phyloP scores from a whole-genome alignment of 2,888 invertebrate genomes.

The Lymantria monacha region DNA sequence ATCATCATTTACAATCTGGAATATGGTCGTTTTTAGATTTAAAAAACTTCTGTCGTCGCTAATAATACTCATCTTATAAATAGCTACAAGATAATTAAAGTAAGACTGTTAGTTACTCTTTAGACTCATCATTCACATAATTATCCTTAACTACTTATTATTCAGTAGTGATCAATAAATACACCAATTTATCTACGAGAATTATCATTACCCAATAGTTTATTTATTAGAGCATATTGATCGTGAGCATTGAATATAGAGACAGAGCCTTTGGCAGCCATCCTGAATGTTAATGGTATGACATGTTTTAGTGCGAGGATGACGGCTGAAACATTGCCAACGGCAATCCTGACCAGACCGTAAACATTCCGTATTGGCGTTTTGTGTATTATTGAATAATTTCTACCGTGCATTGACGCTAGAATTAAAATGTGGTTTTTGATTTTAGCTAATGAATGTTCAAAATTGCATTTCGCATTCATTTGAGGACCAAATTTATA shows the following conservation, averaged over 20 bases:
- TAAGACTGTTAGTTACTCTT: too few relatives aligned
- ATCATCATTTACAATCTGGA: too few relatives aligned
- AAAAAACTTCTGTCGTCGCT: too few relatives aligned
- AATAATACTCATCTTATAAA: too few relatives aligned
- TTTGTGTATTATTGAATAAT: constrained; percentile 28
- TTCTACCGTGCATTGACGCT: constrained; percentile 9
- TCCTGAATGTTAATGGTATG: constrained; percentile 64
- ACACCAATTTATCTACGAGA: constrained; percentile 12
- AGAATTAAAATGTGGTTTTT: too few relatives aligned
- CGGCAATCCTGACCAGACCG: constrained; percentile 34
- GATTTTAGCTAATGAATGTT: too few relatives aligned
- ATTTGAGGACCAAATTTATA: too few relatives aligned
- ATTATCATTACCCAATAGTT: constrained; percentile 20
- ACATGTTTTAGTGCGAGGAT: constrained; percentile 54
- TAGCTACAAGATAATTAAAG: too few relatives aligned
- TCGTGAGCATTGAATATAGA: constrained; percentile 36
- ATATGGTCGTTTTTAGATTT: too few relatives aligned
- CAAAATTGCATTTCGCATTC: too few relatives aligned
- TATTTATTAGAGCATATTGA: constrained; percentile 25
- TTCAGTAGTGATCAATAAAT: constrained; percentile 4
- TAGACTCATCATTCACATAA: too few relatives aligned
- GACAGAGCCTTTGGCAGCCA: constrained; percentile 48
- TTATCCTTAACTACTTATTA: not conserved
- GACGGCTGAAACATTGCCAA: constrained; percentile 64
- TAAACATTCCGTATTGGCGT: constrained; percentile 28